phyloP scores from a whole-genome alignment of 1,140 invertebrate species.

The Pseudomyrmex concolor region DNA sequence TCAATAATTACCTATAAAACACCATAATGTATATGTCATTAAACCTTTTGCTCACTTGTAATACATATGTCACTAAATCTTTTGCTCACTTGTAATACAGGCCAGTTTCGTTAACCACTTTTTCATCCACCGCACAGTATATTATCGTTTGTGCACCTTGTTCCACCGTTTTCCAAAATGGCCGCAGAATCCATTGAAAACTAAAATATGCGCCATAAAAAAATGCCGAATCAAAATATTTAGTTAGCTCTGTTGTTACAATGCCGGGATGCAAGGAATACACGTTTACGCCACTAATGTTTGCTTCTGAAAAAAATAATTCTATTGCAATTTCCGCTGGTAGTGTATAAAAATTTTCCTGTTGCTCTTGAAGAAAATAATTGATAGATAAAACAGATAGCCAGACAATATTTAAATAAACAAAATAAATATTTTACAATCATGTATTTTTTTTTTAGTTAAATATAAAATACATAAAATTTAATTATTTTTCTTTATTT shows the following conservation, averaged over 20 bases:
- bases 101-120: constrained; percentile 88
- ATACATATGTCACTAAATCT: background rate
- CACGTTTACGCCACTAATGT: constrained; percentile 86
- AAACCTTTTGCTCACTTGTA: too few species aligned
- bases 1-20: too few species aligned
- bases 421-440: background rate
- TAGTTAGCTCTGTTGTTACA: constrained; percentile 90
- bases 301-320: constrained; percentile 74
- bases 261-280: constrained; percentile 91
- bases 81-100: constrained; percentile 86
- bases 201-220: constrained; percentile 78
- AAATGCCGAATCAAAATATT: constrained; percentile 87
- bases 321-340: too few species aligned
- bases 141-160: constrained; percentile 93
- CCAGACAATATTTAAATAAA: too few species aligned
- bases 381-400: too few species aligned
- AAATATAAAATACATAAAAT: background rate
- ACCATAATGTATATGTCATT: too few species aligned
- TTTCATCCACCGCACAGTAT: constrained; percentile 91
- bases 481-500: constrained; percentile 47
- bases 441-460: background rate
- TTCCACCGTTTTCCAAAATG: constrained; percentile 87
- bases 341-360: too few species aligned
- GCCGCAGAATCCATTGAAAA: background rate
- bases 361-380: too few species aligned